These are phyloP conservation scores for Phasianus colchicus DNA, from an alignment of 2,113 vertebrate species.

Conservation along the genomic window DNA sequence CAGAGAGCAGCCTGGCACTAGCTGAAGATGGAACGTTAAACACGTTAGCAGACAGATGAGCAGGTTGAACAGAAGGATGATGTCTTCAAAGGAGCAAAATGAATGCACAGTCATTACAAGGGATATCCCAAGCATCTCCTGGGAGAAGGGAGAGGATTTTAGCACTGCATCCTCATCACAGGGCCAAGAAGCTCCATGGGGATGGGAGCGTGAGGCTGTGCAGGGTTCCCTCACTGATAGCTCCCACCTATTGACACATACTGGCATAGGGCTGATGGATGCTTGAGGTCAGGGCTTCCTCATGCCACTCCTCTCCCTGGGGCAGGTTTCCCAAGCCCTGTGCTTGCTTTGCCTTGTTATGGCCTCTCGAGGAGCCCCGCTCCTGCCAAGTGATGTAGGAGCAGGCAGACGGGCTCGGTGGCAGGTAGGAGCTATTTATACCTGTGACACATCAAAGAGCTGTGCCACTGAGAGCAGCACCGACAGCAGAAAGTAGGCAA, in stretches of 20 bases:
- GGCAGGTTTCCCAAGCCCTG: not conserved
- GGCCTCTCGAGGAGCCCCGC: not conserved
- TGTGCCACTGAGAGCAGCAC: not conserved
- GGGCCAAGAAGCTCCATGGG: rapidly evolving
- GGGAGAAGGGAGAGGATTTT: not conserved
- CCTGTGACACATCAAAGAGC: conserved; percentile 14
- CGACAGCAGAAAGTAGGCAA: not conserved
- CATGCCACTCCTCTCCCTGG: rapidly evolving
- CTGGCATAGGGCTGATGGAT: rapidly evolving
- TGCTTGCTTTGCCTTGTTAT: not conserved
- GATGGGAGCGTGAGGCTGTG: rapidly evolving
- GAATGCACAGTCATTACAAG: rapidly evolving
- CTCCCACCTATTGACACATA: not conserved
- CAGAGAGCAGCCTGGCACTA: not conserved
- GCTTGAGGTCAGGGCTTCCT: not conserved
- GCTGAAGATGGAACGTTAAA: not conserved
- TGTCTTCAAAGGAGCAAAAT: not conserved
- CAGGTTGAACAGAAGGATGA: not conserved
- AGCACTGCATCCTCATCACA: not conserved
- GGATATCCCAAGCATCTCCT: not conserved
- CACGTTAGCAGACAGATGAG: not conserved
- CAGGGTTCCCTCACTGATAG: no score
- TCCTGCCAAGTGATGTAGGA: not conserved
- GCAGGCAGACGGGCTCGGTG: not conserved
- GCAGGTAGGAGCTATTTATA: conserved; percentile 51